Evolutionary conservation across 2,113 vertebrate species (phyloP), one percentile per base, ranked within the genome.

Genomic region (Strix uralensis): DNA sequence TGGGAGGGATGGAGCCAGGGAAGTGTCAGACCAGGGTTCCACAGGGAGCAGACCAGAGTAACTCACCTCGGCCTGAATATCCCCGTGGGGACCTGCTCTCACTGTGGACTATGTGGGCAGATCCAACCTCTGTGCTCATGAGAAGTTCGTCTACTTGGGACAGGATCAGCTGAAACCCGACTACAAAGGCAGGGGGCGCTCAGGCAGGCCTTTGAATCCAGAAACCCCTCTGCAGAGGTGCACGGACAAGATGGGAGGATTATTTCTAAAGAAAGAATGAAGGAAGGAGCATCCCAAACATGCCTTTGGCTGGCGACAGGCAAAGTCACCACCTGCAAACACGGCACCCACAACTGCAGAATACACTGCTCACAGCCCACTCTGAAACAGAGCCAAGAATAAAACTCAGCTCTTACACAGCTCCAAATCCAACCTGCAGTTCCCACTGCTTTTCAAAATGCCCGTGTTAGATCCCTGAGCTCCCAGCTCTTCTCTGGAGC

Each of bases 101-200:
- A 4, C 23, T 2, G 5, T 23, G 5, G 51, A 34, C 44, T 13
- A 10, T 1, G 0, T 0, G 3, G 25, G 72, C 58, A 79, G 72
- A 32, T 23, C 52, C 80, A 72, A 19, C 15, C 51, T 25, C 74
- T 36, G 62, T 15, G 32, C 34, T 72, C 52, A 2, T 3, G 44
- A 46, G 44, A 29, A 42, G 51, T 18, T 58, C 15, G 8, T 34
- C 42, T 34, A 3, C 7, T 5, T 11, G 40, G 59, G 46, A 58
- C 51, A 42, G 69, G 15, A 21, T 49, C 44, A 57, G 57, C 70
- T 71, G 70, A 77, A 86, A 58, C 21, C 32, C 38, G 26, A 34
- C 34, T 15, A 22, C 7, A 30, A 49, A 34, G 12, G 34, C 47
- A 4, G 1, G 20, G 21, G 26, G 12, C 0, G 9, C 22, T 29